Evolutionary conservation across 2,888 invertebrate genomes (phyloP).

Genomic region (Polyommatus icarus): DNA sequence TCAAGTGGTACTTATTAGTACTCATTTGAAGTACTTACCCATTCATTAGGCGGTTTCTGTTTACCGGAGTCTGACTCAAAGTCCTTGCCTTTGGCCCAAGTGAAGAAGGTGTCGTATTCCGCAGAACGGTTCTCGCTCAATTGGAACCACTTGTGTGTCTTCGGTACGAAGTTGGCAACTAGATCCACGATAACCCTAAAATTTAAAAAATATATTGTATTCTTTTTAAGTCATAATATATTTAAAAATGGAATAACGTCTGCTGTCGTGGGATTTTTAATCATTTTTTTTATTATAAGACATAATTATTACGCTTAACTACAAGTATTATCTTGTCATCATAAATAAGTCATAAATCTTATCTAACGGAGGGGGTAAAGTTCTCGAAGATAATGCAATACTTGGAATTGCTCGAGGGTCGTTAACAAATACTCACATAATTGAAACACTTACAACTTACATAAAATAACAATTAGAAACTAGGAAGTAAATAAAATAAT

Average conservation of each 20-base stretch:
- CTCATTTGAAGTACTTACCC: constrained; percentile 73
- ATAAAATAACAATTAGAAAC: not conserved
- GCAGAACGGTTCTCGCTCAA: constrained; percentile 80
- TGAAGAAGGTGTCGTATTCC: constrained; percentile 86
- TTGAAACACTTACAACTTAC: not conserved
- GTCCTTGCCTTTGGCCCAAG: constrained; percentile 82
- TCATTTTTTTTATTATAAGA: not conserved
- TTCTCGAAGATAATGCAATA: not conserved
- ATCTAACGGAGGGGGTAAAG: not conserved
- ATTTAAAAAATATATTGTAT: constrained; percentile 24
- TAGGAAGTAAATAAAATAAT: not conserved
- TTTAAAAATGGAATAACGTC: too few relatives aligned
- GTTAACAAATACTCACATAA: not conserved
- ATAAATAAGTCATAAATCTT: not conserved
- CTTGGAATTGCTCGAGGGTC: not conserved
- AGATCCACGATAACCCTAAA: constrained; percentile 84
- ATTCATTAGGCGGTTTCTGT: constrained; percentile 83
- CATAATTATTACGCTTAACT: not conserved
- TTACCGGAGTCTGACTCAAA: constrained; percentile 47
- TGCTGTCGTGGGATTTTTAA: not conserved
- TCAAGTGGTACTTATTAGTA: not conserved
- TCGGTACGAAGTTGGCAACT: constrained; percentile 86
- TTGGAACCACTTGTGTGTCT: constrained; percentile 86
- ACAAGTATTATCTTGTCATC: not conserved
- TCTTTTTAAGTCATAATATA: too few relatives aligned